Percentiles rank a stretch among this genome's conserved stretches.
Conservation (phyloP, 2,113 vertebrate species). For the Gallinago undulata region DNA sequence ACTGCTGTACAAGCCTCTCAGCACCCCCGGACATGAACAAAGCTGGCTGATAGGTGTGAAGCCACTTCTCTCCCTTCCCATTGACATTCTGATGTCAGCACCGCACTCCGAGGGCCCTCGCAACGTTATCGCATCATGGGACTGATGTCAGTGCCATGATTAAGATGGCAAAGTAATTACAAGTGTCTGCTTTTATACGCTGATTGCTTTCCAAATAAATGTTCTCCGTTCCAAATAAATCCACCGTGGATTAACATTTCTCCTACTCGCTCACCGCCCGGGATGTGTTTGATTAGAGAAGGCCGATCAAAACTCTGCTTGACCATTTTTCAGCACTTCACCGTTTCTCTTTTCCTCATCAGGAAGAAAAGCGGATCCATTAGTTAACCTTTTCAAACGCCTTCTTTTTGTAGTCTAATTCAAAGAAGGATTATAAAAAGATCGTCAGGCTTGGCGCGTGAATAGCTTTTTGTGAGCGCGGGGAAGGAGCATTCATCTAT, state of each 20-base stretch:
- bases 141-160: slow-evolving; percentile 1
- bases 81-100: background rate
- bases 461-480: slow-evolving; percentile 31
- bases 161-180: slow-evolving; percentile 52
- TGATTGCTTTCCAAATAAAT: slow-evolving; percentile 55
- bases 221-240: slow-evolving; percentile 42
- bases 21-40: background rate
- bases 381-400: slow-evolving; percentile 64
- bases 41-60: background rate
- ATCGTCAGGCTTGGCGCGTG: background rate
- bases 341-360: slow-evolving; percentile 48
- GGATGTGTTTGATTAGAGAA: slow-evolving; percentile 36
- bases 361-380: slow-evolving; percentile 49
- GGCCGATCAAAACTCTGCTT: slow-evolving; percentile 51
- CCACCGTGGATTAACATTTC: slow-evolving; percentile 41
- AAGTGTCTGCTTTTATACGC: slow-evolving; percentile 35
- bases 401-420: slow-evolving; percentile 52
- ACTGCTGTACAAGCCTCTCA: background rate
- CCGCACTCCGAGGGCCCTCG: background rate
- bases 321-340: slow-evolving; percentile 53
- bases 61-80: background rate
- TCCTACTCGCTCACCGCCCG: background rate
- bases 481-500: slow-evolving; percentile 46
- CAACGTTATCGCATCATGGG: background rate
- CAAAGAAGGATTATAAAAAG: slow-evolving; percentile 47